A percentile compares a stretch with the other conserved stretches of the same genome.
These are phyloP conservation scores for cattle (Bos taurus) DNA, from an alignment of 2,113 vertebrate species.

Conservation along the genomic window ARS-UCD2.0 NC_037342.1:78708501-78709000, in stretches of 20 bases:
- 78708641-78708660: background rate
- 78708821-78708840: background rate
- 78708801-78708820: background rate
- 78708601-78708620: background rate
- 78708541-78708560: background rate
- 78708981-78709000: background rate
- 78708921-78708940: background rate
- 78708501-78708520: background rate
- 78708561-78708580: background rate
- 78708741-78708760: background rate
- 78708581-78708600: background rate
- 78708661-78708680: background rate
- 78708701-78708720: background rate
- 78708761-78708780: background rate
- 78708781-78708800: background rate
- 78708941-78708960: fast-evolving
- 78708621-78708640: fast-evolving
- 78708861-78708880: background rate
- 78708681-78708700: background rate
- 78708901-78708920: background rate
- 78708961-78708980: background rate
- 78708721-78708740: background rate
- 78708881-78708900: background rate
- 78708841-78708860: background rate
- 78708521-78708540: background rate